phyloP scores from a whole-genome alignment of 2,797 vertebrate species.

The Anas acuta region DNA sequence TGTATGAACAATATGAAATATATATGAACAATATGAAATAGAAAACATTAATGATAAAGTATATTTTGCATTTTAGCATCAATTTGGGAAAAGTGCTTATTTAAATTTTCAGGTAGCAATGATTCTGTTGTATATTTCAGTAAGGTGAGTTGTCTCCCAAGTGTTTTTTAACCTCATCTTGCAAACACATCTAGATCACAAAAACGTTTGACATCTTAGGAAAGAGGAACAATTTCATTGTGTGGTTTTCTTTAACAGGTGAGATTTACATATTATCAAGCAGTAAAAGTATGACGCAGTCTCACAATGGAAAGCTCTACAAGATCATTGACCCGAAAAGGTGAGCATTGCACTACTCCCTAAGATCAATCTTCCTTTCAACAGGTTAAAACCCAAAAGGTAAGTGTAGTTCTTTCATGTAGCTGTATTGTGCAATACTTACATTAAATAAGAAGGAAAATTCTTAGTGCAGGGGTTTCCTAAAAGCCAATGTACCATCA shows the following conservation, averaged over 20 bases:
- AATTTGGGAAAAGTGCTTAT: neutral
- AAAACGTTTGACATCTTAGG: neutral
- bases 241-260: slow-evolving; percentile 79
- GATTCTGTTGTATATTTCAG: neutral
- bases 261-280: slow-evolving; percentile 96
- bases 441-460: neutral
- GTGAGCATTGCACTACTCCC: slow-evolving; percentile 74
- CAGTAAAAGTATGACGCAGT: slow-evolving; percentile 94
- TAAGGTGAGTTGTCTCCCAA: neutral
- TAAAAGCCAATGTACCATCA: neutral
- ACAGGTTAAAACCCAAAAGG: neutral
- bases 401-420: neutral
- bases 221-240: neutral
- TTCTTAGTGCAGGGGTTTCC: neutral
- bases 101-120: neutral
- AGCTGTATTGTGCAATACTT: neutral
- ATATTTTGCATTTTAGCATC: neutral
- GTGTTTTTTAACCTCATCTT: neutral
- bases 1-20: neutral
- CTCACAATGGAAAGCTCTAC: slow-evolving; percentile 96
- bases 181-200: neutral
- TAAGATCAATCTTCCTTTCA: neutral
- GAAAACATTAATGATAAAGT: neutral
- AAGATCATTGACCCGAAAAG: slow-evolving; percentile 97
- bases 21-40: neutral